Percentiles rank a stretch among this genome's conserved stretches.
Conservation (phyloP, 2,797 vertebrate species). For the Vipera latastei region DNA sequence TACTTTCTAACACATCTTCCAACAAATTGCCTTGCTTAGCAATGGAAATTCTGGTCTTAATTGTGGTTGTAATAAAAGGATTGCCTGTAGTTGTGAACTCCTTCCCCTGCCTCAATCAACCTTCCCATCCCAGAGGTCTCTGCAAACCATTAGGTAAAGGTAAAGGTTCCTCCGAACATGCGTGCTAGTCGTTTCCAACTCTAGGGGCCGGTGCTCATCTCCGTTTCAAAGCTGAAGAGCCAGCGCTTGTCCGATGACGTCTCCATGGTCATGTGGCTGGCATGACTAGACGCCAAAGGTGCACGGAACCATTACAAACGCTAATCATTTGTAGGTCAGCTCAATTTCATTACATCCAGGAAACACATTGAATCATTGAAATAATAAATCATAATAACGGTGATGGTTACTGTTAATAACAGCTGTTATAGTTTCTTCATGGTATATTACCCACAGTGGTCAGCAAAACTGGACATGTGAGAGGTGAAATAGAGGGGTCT, state of each 20-base stretch:
- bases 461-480: not conserved
- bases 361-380: not conserved
- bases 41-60: not conserved
- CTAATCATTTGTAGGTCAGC: not conserved
- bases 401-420: not conserved
- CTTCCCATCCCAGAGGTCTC: not conserved
- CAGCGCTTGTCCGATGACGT: too few species aligned
- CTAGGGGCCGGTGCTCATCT: too few species aligned
- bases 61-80: not conserved
- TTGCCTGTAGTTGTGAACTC: not conserved
- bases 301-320: not conserved
- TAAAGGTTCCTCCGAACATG: too few species aligned
- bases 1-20: too few species aligned
- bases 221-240: too few species aligned
- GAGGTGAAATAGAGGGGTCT: not conserved
- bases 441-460: not conserved
- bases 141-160: not conserved
- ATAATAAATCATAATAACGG: not conserved
- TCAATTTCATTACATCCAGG: not conserved
- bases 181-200: too few species aligned
- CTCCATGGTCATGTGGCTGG: too few species aligned
- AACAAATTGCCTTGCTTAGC: not conserved
- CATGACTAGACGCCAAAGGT: too few species aligned
- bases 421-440: not conserved
- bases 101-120: not conserved